A percentile compares a stretch with the other conserved stretches of the same genome.
These are phyloP conservation scores for Cristatella mucedo DNA, from an alignment of 2,888 invertebrate genomes.

Conservation along the genomic window DNA sequence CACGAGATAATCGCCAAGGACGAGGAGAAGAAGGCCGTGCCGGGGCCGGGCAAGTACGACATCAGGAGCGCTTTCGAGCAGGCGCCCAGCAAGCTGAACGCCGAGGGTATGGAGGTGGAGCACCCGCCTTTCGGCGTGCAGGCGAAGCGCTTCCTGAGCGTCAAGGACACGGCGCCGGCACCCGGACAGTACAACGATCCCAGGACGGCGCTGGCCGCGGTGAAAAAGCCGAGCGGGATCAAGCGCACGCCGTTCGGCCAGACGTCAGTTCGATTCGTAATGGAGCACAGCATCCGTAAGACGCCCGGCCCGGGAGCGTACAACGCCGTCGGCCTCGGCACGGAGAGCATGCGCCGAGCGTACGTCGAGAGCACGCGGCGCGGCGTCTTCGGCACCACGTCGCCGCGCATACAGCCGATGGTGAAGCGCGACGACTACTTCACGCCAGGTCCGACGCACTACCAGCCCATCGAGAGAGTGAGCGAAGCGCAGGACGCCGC, in stretches of 20 bases:
- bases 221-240: constrained; percentile 29
- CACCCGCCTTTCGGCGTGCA: constrained; percentile 37
- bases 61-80: constrained; percentile 28
- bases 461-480: too few relatives aligned
- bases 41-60: constrained; percentile 37
- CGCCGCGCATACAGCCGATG: constrained; percentile 23
- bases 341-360: constrained; percentile 34
- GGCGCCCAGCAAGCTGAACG: constrained; percentile 23
- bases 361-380: constrained; percentile 34
- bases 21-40: constrained; percentile 31
- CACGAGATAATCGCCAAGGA: constrained; percentile 29
- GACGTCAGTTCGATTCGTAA: constrained; percentile 30
- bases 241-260: constrained; percentile 37
- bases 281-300: constrained; percentile 16
- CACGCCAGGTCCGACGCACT: constrained; percentile 33
- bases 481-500: constrained; percentile 19
- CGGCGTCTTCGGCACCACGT: constrained; percentile 36
- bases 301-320: constrained; percentile 36
- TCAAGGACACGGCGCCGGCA: constrained; percentile 23
- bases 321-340: constrained; percentile 33
- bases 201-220: constrained; percentile 26
- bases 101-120: constrained; percentile 33
- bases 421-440: constrained; percentile 25
- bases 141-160: constrained; percentile 28
- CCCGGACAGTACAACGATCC: constrained; percentile 38